Conservation (phyloP, 2,888 invertebrate species). For the Lamproptera curius region DNA sequence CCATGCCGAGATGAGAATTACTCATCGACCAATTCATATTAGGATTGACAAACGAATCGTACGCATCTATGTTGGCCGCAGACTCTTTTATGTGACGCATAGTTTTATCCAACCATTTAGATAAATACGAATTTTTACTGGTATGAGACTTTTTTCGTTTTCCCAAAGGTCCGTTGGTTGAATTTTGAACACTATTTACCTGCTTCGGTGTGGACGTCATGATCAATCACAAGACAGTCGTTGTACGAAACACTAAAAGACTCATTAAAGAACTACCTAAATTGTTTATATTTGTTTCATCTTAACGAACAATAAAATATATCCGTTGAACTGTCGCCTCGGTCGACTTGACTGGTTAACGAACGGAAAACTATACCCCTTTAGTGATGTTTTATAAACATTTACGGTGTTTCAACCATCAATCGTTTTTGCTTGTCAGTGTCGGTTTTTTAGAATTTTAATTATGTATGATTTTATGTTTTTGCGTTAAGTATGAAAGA, state of each 20-base stretch:
- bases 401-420: too few species aligned
- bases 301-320: slow-evolving; percentile 29
- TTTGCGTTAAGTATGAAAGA: too few species aligned
- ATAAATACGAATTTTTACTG: slow-evolving; percentile 61
- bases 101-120: slow-evolving; percentile 74
- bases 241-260: background rate
- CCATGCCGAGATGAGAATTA: slow-evolving; percentile 58
- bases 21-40: slow-evolving; percentile 51
- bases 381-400: slow-evolving; percentile 3
- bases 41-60: slow-evolving; percentile 51
- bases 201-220: slow-evolving; percentile 72
- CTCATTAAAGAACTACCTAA: background rate
- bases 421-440: too few species aligned
- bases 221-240: background rate
- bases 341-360: slow-evolving; percentile 17
- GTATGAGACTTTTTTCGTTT: slow-evolving; percentile 72
- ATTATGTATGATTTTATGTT: too few species aligned
- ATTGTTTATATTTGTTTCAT: slow-evolving; percentile 31
- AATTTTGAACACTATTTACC: slow-evolving; percentile 55
- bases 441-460: too few species aligned
- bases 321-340: slow-evolving; percentile 25
- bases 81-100: slow-evolving; percentile 63
- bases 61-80: slow-evolving; percentile 58
- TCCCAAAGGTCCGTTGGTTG: slow-evolving; percentile 61
- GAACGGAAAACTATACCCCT: slow-evolving; percentile 5